A percentile compares a stretch with the other conserved stretches of the same genome.
Evolutionary conservation across 2,797 vertebrate genomes (phyloP).

Genomic region (Sebastes jordani): DNA sequence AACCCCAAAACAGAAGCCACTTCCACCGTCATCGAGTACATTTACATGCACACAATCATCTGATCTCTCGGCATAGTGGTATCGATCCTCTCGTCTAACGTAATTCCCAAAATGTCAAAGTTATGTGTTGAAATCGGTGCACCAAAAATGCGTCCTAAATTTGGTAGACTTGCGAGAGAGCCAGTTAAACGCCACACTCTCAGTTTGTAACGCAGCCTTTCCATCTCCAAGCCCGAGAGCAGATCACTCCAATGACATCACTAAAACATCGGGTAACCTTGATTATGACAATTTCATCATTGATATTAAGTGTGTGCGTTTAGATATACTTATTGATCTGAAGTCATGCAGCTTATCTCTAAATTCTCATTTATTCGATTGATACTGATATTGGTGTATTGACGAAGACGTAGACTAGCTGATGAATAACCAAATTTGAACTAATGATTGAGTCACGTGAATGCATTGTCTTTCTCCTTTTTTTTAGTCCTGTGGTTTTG

Average conservation of each 20-base stretch:
- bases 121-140: neutral
- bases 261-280: no score
- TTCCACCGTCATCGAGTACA: neutral
- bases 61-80: neutral
- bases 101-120: neutral
- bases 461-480: neutral
- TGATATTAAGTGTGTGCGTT: conserved; percentile 7
- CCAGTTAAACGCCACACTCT: no score
- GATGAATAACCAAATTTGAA: conserved; percentile 18
- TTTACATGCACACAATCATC: conserved; percentile 2
- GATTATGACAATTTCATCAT: neutral
- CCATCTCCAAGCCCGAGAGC: no score
- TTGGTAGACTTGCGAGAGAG: no score
- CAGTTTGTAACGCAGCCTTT: no score
- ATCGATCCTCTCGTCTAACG: neutral
- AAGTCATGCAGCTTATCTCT: neutral
- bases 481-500: neutral
- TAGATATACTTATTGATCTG: neutral
- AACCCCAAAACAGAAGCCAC: neutral
- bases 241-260: no score
- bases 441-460: neutral
- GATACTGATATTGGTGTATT: neutral
- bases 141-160: no score
- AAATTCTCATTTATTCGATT: neutral
- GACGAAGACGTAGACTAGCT: conserved; percentile 25